Evolutionary conservation across 2,888 invertebrate species (phyloP).

Genomic region (Ryuthela nishihirai): DNA sequence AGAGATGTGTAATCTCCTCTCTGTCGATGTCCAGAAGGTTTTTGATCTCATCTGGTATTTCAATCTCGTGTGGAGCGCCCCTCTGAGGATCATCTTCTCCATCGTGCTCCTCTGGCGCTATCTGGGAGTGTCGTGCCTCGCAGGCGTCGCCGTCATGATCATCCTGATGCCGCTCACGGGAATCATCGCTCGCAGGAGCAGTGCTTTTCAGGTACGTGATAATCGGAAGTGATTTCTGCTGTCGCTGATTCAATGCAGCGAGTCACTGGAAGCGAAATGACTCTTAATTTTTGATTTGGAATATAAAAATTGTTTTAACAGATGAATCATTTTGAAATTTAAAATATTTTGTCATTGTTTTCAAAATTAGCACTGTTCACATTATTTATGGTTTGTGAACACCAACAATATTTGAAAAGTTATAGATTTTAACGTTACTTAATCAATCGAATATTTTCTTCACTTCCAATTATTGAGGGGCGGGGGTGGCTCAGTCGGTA

Average conservation of each 20-base stretch:
- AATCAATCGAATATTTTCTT: too few species aligned
- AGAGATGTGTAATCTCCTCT: constrained; percentile 42
- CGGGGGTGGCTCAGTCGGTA: too few species aligned
- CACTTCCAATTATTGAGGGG: too few species aligned
- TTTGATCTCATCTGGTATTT: constrained; percentile 29
- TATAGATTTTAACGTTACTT: too few species aligned
- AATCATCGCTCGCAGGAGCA: constrained; percentile 27
- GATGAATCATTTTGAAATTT: background rate
- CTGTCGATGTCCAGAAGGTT: constrained; percentile 40
- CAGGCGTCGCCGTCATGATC: constrained; percentile 38
- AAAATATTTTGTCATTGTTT: background rate
- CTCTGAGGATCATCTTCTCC: constrained; percentile 36
- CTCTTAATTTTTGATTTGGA: background rate
- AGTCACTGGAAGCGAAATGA: background rate
- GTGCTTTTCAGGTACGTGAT: constrained; percentile 20
- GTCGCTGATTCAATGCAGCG: background rate
- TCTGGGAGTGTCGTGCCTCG: constrained; percentile 39
- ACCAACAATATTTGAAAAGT: too few species aligned
- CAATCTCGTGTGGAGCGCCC: constrained; percentile 39
- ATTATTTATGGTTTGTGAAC: too few species aligned
- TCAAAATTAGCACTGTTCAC: too few species aligned
- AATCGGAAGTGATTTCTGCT: too few species aligned
- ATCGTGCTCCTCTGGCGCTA: constrained; percentile 40
- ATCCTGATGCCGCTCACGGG: constrained; percentile 38
- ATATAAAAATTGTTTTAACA: background rate